These are phyloP conservation scores for Odontamblyopus rebecca DNA, from an alignment of 2,797 vertebrate genomes.

Conservation along the genomic window DNA sequence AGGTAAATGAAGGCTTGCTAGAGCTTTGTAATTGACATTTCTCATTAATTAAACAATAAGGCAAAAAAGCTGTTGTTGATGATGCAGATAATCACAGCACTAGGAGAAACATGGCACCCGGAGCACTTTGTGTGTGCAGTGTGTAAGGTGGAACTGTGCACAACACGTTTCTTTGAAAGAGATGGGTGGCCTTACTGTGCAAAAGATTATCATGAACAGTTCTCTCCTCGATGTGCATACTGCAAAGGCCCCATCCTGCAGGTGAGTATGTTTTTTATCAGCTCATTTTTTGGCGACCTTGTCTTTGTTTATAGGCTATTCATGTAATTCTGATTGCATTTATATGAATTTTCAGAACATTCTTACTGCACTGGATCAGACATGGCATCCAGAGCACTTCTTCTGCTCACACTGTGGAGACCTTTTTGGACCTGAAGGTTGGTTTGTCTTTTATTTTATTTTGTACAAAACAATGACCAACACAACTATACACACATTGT, in stretches of 20 bases:
- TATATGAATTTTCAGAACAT: constrained; percentile 79
- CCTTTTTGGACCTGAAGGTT: constrained; percentile 84
- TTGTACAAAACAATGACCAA: constrained; percentile 11
- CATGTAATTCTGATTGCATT: not conserved
- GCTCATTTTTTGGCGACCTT: no score
- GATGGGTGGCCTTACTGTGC: constrained; percentile 82
- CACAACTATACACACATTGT: constrained; percentile 7
- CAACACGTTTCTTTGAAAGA: constrained; percentile 84
- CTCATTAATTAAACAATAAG: not conserved
- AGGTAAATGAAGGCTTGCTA: constrained; percentile 72
- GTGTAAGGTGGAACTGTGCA: constrained; percentile 81
- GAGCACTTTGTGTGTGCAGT: constrained; percentile 86
- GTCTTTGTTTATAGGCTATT: no score
- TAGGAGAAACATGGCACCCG: constrained; percentile 88
- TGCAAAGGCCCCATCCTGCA: constrained; percentile 76
- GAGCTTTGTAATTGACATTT: not conserved
- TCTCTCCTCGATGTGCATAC: constrained; percentile 77
- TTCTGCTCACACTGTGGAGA: constrained; percentile 89
- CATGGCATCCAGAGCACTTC: constrained; percentile 94
- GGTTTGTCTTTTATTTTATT: constrained; percentile 65
- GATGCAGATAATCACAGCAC: constrained; percentile 83
- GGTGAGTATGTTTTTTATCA: constrained; percentile 45
- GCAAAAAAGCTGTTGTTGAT: not conserved
- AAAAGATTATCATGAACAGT: constrained; percentile 84
- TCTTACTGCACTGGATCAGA: constrained; percentile 87